A percentile compares a stretch with the other conserved stretches of the same genome.
Evolutionary conservation across 2,113 vertebrate genomes (phyloP).

Genomic region (Muntiacus reevesi): DNA sequence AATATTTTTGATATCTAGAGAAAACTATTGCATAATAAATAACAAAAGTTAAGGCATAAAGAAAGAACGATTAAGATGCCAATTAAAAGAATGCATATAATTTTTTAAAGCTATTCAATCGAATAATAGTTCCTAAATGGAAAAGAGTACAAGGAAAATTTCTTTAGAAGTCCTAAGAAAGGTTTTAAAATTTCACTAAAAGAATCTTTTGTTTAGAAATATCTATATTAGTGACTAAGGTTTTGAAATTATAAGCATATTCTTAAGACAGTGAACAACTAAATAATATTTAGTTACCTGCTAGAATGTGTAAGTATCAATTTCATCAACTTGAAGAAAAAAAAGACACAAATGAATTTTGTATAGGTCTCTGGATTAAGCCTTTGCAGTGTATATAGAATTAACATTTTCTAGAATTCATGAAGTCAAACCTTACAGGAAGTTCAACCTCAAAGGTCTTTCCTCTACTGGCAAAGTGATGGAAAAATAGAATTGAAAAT

Average conservation of each 20-base stretch:
- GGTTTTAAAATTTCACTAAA: neutral
- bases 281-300: neutral
- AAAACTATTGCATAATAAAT: neutral
- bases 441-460: neutral
- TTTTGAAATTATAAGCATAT: neutral
- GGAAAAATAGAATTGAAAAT: slow-evolving; percentile 7
- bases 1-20: neutral
- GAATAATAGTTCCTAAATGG: neutral
- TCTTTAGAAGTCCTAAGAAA: neutral
- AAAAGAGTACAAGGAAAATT: neutral
- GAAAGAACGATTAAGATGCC: neutral
- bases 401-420: neutral
- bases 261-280: neutral
- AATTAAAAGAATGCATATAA: neutral
- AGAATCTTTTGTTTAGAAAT: neutral
- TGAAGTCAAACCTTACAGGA: slow-evolving; percentile 20
- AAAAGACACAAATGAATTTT: neutral
- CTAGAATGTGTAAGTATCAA: neutral
- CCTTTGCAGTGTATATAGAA: neutral
- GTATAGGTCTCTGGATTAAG: neutral
- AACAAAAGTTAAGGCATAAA: neutral
- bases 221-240: neutral
- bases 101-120: neutral
- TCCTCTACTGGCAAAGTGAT: neutral
- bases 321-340: neutral